Base-by-base conservation (phyloP, 2,888 invertebrate genomes). In the Ennomos erosarius region DNA sequence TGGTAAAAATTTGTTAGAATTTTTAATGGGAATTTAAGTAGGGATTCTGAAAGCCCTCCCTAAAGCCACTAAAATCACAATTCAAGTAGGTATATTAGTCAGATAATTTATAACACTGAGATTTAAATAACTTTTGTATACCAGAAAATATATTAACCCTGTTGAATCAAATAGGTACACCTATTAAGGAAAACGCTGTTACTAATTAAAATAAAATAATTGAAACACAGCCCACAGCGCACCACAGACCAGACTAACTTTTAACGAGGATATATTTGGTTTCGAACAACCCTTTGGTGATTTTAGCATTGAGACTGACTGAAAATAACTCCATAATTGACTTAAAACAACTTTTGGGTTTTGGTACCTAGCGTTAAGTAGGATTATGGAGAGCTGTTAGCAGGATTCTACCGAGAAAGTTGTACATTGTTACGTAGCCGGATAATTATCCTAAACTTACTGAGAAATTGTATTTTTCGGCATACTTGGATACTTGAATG, bases 211-310 rank as follows among this genome's bases (percentile, higher is more conserved):
- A 91, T 85, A 89, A 92, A 92, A 90, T 88, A 88, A 89, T 88
- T 89, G 87, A 91, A 90, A 88, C 88, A 84, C 80, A 81, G 80
- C 67, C 77, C 72, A 70, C 74, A 73, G 78, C 51, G 78, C 80
- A 73, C 76, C 81, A 78, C 79, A 77, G 66, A 69, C 82, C 82
- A 79, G 88, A 78, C 88, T 83, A 92, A 91, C 90, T 92, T 91
- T 92, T 92, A 92, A 92, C 90, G 92, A 91, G 91, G 88, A 91
- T 91, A 87, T 91, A 90, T 91, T 90, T 88, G 90, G 87, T 88
- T 90, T 88, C 85, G 81, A 85, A 86, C 86, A 85, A 90, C 90
- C 90, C 90, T 90, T 92, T 90, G 88, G 88, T 89, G 86, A 90
- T 88, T 90, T 88, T 83, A 86, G 88, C 86, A 90, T 90, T 84